Percentiles rank a stretch among this genome's conserved stretches.
Evolutionary conservation across 2,797 vertebrate genomes (phyloP).

Genomic region (Hydrolagus colliei): DNA sequence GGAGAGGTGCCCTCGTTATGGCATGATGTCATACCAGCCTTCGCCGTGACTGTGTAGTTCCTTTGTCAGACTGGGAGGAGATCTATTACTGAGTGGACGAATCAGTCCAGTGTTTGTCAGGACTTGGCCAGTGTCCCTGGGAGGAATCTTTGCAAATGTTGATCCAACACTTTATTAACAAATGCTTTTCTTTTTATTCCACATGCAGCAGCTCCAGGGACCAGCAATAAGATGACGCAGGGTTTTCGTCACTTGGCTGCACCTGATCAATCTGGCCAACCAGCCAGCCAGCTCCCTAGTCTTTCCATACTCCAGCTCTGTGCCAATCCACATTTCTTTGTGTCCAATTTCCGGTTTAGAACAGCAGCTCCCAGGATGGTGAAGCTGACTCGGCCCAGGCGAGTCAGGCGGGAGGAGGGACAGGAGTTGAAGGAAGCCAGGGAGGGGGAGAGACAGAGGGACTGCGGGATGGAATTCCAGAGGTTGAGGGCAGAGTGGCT

Average conservation of each 20-base stretch:
- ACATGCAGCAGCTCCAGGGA: background rate
- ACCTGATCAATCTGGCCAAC: background rate
- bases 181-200: background rate
- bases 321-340: background rate
- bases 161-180: slow-evolving; percentile 28
- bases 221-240: slow-evolving; percentile 27
- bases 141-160: slow-evolving; percentile 20
- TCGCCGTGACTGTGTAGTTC: background rate
- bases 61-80: background rate
- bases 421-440: no score
- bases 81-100: background rate
- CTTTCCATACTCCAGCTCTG: background rate
- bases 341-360: no score
- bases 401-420: no score
- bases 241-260: background rate
- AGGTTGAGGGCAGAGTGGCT: no score
- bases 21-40: slow-evolving; percentile 10
- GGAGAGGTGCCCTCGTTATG: background rate
- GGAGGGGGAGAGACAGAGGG: no score
- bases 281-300: background rate
- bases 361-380: no score
- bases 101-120: slow-evolving; percentile 14
- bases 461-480: no score
- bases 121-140: slow-evolving; percentile 16
- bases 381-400: no score